These are phyloP conservation scores for Circaetus cinerascens DNA, from an alignment of 2,113 vertebrate genomes.

Conservation along the genomic window DNA sequence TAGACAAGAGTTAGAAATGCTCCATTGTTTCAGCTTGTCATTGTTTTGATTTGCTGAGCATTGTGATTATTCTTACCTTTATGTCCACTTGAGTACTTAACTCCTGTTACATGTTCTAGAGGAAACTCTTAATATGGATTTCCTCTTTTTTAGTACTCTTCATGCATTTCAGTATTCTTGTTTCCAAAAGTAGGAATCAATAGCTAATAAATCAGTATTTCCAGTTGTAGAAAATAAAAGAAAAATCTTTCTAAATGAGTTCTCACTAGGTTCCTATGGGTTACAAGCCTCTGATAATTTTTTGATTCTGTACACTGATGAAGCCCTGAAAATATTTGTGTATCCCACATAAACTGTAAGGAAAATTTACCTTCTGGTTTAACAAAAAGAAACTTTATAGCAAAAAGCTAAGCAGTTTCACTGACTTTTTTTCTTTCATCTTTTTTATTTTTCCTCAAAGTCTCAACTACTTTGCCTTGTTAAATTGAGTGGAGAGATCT, in stretches of 20 bases:
- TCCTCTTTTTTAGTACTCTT: slow-evolving; percentile 63
- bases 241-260: slow-evolving; percentile 59
- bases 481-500: slow-evolving; percentile 67
- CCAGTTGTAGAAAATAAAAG: slow-evolving; percentile 62
- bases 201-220: slow-evolving; percentile 61
- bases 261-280: slow-evolving; percentile 43
- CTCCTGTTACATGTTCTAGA: slow-evolving; percentile 71
- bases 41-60: slow-evolving; percentile 60
- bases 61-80: slow-evolving; percentile 67
- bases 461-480: slow-evolving; percentile 68
- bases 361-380: slow-evolving; percentile 51
- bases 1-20: slow-evolving; percentile 50
- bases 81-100: slow-evolving; percentile 60
- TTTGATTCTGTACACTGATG: slow-evolving; percentile 32
- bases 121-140: slow-evolving; percentile 66
- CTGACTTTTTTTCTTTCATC: slow-evolving; percentile 66
- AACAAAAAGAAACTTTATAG: slow-evolving; percentile 64
- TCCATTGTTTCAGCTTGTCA: slow-evolving; percentile 47
- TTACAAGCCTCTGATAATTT: slow-evolving; percentile 37
- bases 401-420: slow-evolving; percentile 72
- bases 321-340: slow-evolving; percentile 62
- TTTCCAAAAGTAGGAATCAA: slow-evolving; percentile 27
- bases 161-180: slow-evolving; percentile 67
- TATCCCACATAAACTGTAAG: slow-evolving; percentile 56
- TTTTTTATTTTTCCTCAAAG: slow-evolving; percentile 69